Conservation (phyloP, 2,888 invertebrate species). For the Epistrophe eligans region DNA sequence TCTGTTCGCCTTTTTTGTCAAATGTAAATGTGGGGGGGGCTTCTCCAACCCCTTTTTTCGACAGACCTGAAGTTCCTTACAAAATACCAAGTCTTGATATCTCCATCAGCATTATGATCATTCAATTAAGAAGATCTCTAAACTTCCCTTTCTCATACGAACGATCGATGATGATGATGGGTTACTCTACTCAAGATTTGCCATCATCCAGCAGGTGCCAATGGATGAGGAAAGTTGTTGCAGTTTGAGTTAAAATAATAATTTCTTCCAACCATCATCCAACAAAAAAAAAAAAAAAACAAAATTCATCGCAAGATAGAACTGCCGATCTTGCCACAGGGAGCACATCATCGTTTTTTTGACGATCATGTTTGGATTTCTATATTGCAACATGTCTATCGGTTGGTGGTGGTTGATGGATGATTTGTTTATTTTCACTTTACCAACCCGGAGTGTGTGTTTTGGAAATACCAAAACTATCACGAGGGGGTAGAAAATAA, state of each 20-base stretch:
- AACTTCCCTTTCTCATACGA: conserved; percentile 48
- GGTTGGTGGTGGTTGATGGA: conserved; percentile 66
- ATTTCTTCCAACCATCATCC: conserved; percentile 31
- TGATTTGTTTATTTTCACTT: conserved; percentile 73
- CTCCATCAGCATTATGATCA: conserved; percentile 62
- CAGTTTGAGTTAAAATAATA: conserved; percentile 67
- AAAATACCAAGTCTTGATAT: conserved; percentile 21
- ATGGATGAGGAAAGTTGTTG: conserved; percentile 62
- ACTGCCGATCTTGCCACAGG: conserved; percentile 36
- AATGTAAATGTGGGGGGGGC: not conserved
- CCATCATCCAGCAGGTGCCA: conserved; percentile 48
- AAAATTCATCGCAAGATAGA: conserved; percentile 17
- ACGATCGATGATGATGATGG: conserved; percentile 54
- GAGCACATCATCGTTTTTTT: conserved; percentile 63
- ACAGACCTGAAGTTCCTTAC: not conserved
- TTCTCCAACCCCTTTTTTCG: no score
- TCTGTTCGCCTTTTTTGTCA: no score
- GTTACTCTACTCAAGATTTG: conserved; percentile 47
- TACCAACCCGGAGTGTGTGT: conserved; percentile 56
- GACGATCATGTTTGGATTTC: conserved; percentile 73
- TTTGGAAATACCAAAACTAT: conserved; percentile 59
- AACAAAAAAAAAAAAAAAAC: not conserved
- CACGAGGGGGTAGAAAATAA: conserved; percentile 63
- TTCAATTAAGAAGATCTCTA: conserved; percentile 53
- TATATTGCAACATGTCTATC: conserved; percentile 73